These are phyloP conservation scores for Macrostomum lignano DNA, from an alignment of 1,140 invertebrate genomes.

Conservation along the genomic window DNA sequence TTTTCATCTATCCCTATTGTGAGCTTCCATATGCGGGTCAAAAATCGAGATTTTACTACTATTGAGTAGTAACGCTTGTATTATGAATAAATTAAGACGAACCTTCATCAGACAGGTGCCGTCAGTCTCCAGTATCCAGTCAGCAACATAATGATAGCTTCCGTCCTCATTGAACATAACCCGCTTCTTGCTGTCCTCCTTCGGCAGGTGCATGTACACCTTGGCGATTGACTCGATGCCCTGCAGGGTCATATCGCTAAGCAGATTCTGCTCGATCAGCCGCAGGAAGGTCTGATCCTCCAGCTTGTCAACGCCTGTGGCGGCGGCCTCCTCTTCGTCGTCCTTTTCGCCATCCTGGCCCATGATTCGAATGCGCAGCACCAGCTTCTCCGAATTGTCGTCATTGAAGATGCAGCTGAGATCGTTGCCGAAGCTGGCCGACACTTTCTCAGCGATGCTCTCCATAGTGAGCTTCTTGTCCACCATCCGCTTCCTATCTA, in stretches of 20 bases:
- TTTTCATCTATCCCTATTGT: no score
- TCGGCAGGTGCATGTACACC: constrained; percentile 87
- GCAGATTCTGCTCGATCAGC: constrained; percentile 92
- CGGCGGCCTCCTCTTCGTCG: constrained; percentile 30
- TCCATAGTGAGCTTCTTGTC: constrained; percentile 99
- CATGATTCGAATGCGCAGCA: constrained; percentile 92
- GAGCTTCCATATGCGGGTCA: no score
- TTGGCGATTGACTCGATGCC: constrained; percentile 37
- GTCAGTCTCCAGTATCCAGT: constrained; percentile 98
- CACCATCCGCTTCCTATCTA: constrained; percentile 91
- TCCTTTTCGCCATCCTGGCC: constrained; percentile 62
- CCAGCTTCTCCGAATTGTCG: constrained; percentile 92
- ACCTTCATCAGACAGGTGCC: constrained; percentile 54
- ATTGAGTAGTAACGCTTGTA: no score
- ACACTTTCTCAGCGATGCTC: constrained; percentile 89
- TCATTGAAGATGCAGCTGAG: constrained; percentile 98
- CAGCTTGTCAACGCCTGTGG: constrained; percentile 64
- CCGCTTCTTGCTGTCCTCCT: constrained; percentile 86
- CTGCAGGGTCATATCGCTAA: constrained; percentile 91
- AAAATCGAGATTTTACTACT: no score
- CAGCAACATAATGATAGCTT: constrained; percentile 85
- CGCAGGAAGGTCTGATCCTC: constrained; percentile 94
- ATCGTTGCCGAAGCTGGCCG: constrained; percentile 65
- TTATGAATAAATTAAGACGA: no score
- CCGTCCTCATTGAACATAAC: constrained; percentile 86